These are phyloP conservation scores for Cacoxenus indagator DNA, from an alignment of 2,888 invertebrate genomes.

Conservation along the genomic window DNA sequence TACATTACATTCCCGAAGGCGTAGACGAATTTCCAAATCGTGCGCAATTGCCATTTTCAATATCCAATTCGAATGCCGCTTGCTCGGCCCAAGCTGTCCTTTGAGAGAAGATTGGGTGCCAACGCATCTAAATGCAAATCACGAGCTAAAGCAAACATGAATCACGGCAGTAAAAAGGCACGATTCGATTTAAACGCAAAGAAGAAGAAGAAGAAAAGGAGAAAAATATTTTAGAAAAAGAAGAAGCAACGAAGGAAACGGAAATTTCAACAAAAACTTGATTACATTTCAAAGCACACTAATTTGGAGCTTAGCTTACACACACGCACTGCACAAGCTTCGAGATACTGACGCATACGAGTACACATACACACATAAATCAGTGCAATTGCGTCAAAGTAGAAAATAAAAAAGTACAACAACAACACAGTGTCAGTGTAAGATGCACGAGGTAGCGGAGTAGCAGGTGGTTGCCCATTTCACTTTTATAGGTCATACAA, in stretches of 20 bases:
- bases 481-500: slow-evolving; percentile 52
- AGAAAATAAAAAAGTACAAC: not conserved
- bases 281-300: slow-evolving; percentile 34
- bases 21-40: not conserved
- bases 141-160: not conserved
- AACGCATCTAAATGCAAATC: slow-evolving; percentile 16
- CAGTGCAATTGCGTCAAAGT: slow-evolving; percentile 1
- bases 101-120: not conserved
- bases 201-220: not conserved
- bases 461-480: slow-evolving; percentile 30
- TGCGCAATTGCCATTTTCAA: not conserved
- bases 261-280: slow-evolving; percentile 17
- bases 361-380: not conserved
- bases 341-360: slow-evolving; percentile 11
- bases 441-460: too few relatives aligned
- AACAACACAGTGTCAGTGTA: slow-evolving; percentile 3
- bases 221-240: not conserved
- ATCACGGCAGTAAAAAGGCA: not conserved
- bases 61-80: not conserved
- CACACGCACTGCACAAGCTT: too few relatives aligned
- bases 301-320: slow-evolving; percentile 5
- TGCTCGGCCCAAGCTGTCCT: not conserved
- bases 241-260: slow-evolving; percentile 2
- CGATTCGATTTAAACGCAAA: not conserved
- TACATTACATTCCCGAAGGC: not conserved